A percentile compares a stretch with the other conserved stretches of the same genome.
phyloP scores from a whole-genome alignment of 2,888 invertebrate species.

The Hofmannophila pseudospretella region DNA sequence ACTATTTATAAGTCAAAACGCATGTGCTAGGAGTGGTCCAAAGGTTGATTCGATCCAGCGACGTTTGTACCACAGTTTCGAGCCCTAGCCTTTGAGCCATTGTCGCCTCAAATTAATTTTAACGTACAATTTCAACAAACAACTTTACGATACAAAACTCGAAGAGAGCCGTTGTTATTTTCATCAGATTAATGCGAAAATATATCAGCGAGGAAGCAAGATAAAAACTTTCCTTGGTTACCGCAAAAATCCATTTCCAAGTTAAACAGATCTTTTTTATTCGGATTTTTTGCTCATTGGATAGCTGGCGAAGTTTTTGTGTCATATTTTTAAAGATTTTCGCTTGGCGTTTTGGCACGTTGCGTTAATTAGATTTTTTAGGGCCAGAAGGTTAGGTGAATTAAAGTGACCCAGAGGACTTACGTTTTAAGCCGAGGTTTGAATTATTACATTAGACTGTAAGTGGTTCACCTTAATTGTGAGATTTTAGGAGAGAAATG shows the following conservation, averaged over 20 bases:
- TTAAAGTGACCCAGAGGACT: conserved; percentile 22
- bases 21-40: too few species aligned
- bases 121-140: too few species aligned
- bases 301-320: conserved; percentile 34
- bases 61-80: too few species aligned
- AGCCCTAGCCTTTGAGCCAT: too few species aligned
- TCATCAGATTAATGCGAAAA: conserved; percentile 54
- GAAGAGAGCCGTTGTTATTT: conserved; percentile 29
- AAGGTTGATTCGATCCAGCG: too few species aligned
- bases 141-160: conserved; percentile 9
- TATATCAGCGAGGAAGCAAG: conserved; percentile 44
- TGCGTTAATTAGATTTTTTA: conserved; percentile 32
- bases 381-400: conserved; percentile 24
- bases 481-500: too few species aligned
- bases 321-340: conserved; percentile 46
- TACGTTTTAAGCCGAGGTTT: not conserved
- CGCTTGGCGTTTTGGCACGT: conserved; percentile 30
- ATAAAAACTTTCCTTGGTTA: conserved; percentile 56
- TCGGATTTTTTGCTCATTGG: conserved; percentile 53
- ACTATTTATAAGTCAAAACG: too few species aligned
- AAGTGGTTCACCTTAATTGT: not conserved
- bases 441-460: not conserved
- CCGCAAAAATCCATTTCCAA: conserved; percentile 68
- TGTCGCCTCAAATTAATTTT: too few species aligned
- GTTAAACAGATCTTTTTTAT: conserved; percentile 60